Evolutionary conservation across 1,140 invertebrate species (phyloP), one percentile per base, ranked within the genome.

Genomic region (Drosophila pectinifera): DNA sequence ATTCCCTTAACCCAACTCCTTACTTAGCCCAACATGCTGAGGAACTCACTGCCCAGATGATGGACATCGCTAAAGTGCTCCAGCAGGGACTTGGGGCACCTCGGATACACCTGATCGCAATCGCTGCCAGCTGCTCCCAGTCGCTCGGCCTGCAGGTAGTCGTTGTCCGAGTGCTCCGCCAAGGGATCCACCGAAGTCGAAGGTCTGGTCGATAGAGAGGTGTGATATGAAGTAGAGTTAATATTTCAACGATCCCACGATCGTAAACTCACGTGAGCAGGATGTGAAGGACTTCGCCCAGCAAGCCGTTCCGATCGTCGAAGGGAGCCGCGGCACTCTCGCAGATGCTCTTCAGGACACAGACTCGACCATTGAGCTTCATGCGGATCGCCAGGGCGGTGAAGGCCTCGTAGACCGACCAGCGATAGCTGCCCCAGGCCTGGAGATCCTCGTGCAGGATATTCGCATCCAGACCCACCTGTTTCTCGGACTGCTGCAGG

Each of bases 261-360:
- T 59, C 54, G 31, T 10, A 24, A 31, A 80, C 94, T 94, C 93
- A 95, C 95, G 95, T 95, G 77, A 96, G 93, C 74, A 96, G 91
- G 78, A 95, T 93, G 90, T 95, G 95, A 39, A 95, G 92, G 76
- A 96, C 92, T 93, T 96, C 94, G 20, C 94, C 94, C 67, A 95
- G 91, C 73, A 96, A 93, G 34, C 95, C 95, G 77, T 94, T 93
- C 76, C 94, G 93, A 78, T 93, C 93, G 67, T 93, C 93, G 65
- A 96, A 94, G 62, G 95, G 95, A 22, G 94, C 93, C 58, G 94
- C 93, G 0, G 95, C 94, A n/a, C 94, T 94, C 91, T 96, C 96
- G 80, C 96, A 97, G 90, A 97, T 95, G 67, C 94, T 94, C 84
- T 94, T 94, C 54, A 96, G 93, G 58, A 96, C 92, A 91, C 96